These are phyloP conservation scores for Calliopsis andreniformis DNA, from an alignment of 1,140 invertebrate genomes.

Conservation along the genomic window DNA sequence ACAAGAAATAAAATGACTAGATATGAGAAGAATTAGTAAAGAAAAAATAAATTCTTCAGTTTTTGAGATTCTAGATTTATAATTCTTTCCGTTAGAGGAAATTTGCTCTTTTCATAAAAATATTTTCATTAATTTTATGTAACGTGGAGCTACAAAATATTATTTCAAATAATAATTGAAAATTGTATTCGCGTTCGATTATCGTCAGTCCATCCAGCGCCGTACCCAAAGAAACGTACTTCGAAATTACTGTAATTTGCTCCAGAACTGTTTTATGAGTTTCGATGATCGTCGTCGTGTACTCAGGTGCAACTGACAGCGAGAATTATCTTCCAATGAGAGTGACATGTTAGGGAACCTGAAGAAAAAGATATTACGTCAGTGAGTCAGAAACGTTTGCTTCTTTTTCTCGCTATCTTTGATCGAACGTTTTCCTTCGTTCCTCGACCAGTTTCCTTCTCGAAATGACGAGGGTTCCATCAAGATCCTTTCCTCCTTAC, in stretches of 20 bases:
- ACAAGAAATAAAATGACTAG: background rate
- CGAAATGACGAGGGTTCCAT: background rate
- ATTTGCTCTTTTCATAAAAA: no score
- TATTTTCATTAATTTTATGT: no score
- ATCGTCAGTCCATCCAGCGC: background rate
- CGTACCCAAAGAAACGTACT: slow-evolving; percentile 18
- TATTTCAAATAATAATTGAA: no score
- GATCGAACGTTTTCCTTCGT: background rate
- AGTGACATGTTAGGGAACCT: background rate
- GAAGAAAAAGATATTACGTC: background rate
- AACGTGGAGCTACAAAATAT: no score
- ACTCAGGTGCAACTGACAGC: slow-evolving; percentile 3
- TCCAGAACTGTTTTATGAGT: background rate
- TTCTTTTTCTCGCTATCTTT: background rate
- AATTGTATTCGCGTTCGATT: background rate
- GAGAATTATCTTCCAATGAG: slow-evolving; percentile 33
- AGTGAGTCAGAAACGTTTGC: background rate
- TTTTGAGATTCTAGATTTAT: no score
- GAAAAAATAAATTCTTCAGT: background rate
- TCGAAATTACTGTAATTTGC: slow-evolving; percentile 40
- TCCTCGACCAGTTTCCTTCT: slow-evolving; percentile 5
- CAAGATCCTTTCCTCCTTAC: background rate
- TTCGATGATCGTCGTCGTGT: background rate
- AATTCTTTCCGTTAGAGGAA: no score
- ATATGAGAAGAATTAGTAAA: background rate